Evolutionary conservation across 1,140 invertebrate genomes (phyloP), one percentile per base, ranked within the genome.

Genomic region (Popillia japonica): DNA sequence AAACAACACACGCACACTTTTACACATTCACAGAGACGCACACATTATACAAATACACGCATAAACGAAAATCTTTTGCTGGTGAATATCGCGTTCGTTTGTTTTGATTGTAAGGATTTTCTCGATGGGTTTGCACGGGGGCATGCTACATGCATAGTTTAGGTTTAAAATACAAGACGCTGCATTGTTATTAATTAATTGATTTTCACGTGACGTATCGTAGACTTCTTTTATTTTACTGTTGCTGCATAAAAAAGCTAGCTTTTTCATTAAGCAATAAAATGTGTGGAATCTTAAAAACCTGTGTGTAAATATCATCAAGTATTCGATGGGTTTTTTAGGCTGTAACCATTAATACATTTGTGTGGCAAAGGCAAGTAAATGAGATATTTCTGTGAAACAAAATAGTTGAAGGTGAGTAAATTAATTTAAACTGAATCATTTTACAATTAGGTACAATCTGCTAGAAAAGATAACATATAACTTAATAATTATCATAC

Each of bases 71-170:
- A 34, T 68, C 61, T 68, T 68, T 68, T 34, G 61, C 27, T 68
- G 1, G 61, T 27, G 61, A 27, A 68, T 68, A 68, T 68, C 61
- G 61, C 4, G 61, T 7, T 68, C 22, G 61, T 68, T 68, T 68
- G 61, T 68, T 74, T 74, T 74, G 34, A 22, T 42, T 74, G 34
- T 40, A 44, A 74, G 40, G 72, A 74, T 41, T 74, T 74, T 41
- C 64, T 27, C 34, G 72, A 40, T 41, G 17, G 14, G 34, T 74
- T 74, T 41, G 27, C 72, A 41, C 44, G 2, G 11, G 8, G 20
- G 20, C 61, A 27, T 68, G 9, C 22, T 23, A 10, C 6, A 27
- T 27, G 20, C 61, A 68, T 11, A 10, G 17, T 34, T 10, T 23
- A 23, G 20, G 22, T 23, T 64, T 3, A 20, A 22, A 64, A 64